Conservation (phyloP, 2,113 vertebrate species). For the Xenopus laevis region DNA sequence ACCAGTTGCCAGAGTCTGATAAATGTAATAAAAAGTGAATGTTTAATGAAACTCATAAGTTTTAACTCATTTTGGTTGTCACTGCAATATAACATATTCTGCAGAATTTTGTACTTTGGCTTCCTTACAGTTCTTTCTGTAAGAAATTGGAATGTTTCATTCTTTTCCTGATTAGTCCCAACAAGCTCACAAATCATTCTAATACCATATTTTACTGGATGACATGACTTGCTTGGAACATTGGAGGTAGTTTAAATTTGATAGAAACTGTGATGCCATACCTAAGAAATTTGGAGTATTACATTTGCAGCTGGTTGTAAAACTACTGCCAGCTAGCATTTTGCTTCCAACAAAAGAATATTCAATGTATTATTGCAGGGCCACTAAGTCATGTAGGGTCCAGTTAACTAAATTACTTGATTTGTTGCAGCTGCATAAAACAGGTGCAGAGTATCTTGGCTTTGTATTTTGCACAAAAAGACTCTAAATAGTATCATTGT, state of each 20-base stretch:
- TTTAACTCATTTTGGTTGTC: slow-evolving; percentile 48
- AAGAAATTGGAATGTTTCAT: neutral
- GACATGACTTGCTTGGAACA: slow-evolving; percentile 15
- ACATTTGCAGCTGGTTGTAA: slow-evolving; percentile 32
- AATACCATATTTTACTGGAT: slow-evolving; percentile 22
- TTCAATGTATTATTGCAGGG: slow-evolving; percentile 29
- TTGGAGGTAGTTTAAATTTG: slow-evolving; percentile 19
- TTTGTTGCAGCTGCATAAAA: slow-evolving; percentile 31
- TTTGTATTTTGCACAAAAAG: slow-evolving; percentile 11
- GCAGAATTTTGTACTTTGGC: neutral
- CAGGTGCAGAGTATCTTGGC: slow-evolving; percentile 26
- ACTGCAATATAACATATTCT: slow-evolving; percentile 17
- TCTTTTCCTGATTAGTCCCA: slow-evolving; percentile 4
- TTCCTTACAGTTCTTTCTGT: neutral
- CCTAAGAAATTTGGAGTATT: slow-evolving; percentile 18
- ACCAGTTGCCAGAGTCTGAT: too few species aligned
- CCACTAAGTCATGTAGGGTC: slow-evolving; percentile 9
- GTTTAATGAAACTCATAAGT: too few species aligned
- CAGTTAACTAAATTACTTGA: slow-evolving; percentile 32
- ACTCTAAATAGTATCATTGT: slow-evolving; percentile 11
- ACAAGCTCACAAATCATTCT: slow-evolving; percentile 14
- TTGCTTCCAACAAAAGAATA: slow-evolving; percentile 31
- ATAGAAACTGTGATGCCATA: slow-evolving; percentile 15
- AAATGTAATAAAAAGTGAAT: too few species aligned
- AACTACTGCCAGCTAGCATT: slow-evolving; percentile 24